Conservation (phyloP, 2,888 invertebrate genomes). For the Poecilobothrus nobilitatus region DNA sequence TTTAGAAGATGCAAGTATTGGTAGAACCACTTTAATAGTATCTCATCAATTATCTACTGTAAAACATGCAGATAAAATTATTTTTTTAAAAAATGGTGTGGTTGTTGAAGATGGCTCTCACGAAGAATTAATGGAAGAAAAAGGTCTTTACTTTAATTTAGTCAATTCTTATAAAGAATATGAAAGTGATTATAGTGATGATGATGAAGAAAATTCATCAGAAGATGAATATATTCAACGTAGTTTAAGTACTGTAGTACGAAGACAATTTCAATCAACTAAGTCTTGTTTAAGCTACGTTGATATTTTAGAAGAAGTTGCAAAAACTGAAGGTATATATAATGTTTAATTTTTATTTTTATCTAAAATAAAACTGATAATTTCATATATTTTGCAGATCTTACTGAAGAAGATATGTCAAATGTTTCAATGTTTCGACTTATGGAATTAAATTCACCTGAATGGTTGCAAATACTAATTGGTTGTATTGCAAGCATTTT, state of each 20-base stretch:
- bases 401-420: neutral
- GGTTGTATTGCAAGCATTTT: slow-evolving; percentile 53
- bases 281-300: neutral
- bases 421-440: slow-evolving; percentile 46
- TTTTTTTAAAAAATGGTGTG: slow-evolving; percentile 56
- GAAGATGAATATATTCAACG: neutral
- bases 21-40: slow-evolving; percentile 59
- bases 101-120: slow-evolving; percentile 62
- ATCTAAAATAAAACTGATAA: neutral
- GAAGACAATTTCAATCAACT: slow-evolving; percentile 8
- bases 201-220: neutral
- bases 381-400: neutral
- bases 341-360: neutral
- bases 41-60: slow-evolving; percentile 62
- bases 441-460: slow-evolving; percentile 53
- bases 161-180: slow-evolving; percentile 48
- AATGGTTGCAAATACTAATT: slow-evolving; percentile 53
- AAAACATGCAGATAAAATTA: slow-evolving; percentile 55
- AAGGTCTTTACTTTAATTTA: slow-evolving; percentile 54
- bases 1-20: slow-evolving; percentile 58
- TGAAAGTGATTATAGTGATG: neutral
- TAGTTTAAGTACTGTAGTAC: slow-evolving; percentile 16
- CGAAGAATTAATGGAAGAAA: slow-evolving; percentile 51
- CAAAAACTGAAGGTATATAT: neutral
- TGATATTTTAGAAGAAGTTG: neutral